phyloP scores from a whole-genome alignment of 2,888 invertebrate species.

The Lacanobia wlatinum region DNA sequence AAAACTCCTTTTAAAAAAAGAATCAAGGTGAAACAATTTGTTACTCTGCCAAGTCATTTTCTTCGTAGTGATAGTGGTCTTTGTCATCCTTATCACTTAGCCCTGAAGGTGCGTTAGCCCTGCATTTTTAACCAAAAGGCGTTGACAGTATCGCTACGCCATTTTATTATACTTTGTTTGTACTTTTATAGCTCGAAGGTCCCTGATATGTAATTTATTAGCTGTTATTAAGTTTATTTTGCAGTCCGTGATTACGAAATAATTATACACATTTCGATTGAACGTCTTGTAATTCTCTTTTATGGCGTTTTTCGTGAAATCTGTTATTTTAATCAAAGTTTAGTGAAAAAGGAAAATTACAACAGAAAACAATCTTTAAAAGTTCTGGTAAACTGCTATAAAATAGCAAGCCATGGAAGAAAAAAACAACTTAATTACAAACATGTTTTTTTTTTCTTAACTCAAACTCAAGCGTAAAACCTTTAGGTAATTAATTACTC shows the following conservation, averaged over 20 bases:
- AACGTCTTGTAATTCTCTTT: slow-evolving; percentile 6
- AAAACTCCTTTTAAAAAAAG: slow-evolving; percentile 46
- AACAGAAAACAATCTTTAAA: too few relatives aligned
- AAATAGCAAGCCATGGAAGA: too few relatives aligned
- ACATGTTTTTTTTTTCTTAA: too few relatives aligned
- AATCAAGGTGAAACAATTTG: slow-evolving; percentile 70
- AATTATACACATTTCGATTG: slow-evolving; percentile 17
- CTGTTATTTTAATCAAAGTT: slow-evolving; percentile 1
- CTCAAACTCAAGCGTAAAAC: too few relatives aligned
- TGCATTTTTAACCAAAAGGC: slow-evolving; percentile 78
- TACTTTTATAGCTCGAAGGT: slow-evolving; percentile 51
- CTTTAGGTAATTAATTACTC: neutral
- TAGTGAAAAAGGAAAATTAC: too few relatives aligned
- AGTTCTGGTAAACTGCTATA: too few relatives aligned
- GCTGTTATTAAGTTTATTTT: slow-evolving; percentile 32
- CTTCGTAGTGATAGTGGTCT: slow-evolving; percentile 76
- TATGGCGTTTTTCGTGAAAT: neutral
- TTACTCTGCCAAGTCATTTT: slow-evolving; percentile 65
- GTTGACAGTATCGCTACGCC: slow-evolving; percentile 61
- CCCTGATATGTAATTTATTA: slow-evolving; percentile 51
- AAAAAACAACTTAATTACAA: too few relatives aligned
- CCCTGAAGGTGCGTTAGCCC: slow-evolving; percentile 87
- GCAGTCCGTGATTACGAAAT: slow-evolving; percentile 23
- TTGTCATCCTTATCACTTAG: slow-evolving; percentile 80
- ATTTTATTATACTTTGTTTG: slow-evolving; percentile 63